A percentile compares a stretch with the other conserved stretches of the same genome.
Conservation (phyloP, 2,113 vertebrate species). For the Gavia stellata region DNA sequence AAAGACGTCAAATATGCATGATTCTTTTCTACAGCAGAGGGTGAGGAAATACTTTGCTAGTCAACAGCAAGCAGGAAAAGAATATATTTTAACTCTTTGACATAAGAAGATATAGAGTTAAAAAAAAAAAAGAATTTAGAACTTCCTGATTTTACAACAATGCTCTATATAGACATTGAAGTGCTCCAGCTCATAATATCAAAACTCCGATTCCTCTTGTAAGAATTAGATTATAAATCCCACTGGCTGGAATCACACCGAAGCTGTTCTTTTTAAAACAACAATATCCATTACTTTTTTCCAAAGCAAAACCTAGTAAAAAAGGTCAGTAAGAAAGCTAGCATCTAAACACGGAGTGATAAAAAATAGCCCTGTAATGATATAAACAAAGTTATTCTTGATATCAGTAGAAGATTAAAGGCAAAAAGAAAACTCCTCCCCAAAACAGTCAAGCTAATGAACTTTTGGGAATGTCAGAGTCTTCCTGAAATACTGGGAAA, state of each 20-base stretch:
- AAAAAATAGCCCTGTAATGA: neutral
- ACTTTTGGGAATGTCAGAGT: neutral
- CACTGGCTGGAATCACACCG: neutral
- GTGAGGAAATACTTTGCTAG: neutral
- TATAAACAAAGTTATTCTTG: neutral
- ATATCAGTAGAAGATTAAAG: neutral
- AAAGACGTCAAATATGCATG: neutral
- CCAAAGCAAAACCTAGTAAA: neutral
- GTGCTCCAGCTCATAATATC: neutral
- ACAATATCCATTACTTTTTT: neutral
- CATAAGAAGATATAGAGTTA: neutral
- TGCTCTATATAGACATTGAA: neutral
- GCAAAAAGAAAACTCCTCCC: neutral
- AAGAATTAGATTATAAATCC: conserved; percentile 13
- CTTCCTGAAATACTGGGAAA: conserved; percentile 25
- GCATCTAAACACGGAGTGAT: neutral
- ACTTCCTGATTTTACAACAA: neutral
- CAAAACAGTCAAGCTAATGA: conserved; percentile 1
- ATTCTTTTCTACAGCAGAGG: neutral
- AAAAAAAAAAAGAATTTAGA: neutral
- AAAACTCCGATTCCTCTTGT: neutral
- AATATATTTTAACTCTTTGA: neutral
- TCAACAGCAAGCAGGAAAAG: neutral
- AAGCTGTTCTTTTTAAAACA: neutral
- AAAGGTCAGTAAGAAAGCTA: neutral